Evolutionary conservation across 2,888 invertebrate genomes (phyloP), one percentile per base, ranked within the genome.

Genomic region (Aphrophora alni): DNA sequence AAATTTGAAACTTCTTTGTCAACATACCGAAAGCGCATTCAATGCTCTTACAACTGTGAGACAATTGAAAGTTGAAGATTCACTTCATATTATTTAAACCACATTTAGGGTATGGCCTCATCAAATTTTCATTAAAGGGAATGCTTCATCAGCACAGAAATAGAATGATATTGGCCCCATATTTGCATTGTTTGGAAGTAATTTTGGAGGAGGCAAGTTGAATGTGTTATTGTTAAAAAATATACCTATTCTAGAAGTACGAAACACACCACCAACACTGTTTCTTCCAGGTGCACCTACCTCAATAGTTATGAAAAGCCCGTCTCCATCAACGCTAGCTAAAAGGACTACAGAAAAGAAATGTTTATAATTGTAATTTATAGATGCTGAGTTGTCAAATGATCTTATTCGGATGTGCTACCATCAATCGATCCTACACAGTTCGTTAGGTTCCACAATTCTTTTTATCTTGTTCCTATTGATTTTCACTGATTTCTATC

Each of bases 211-310:
- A 44, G 69, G 21, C 17, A 69, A 69, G 69, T 69, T 69, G 69
- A 21, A 69, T 14, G 69, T 69, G 26, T 69, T 69, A 69, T 69
- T 69, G 69, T 69, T 21, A 7, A 69, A 69, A 69, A 21, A 69
- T 2, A 10, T 7, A 14, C 26, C 14, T 69, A 3, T 14, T 69
- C 17, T 69, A 17, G 69, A 69, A 69, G 69, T 69, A 21, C 24
- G 79, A 77, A 86, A 87, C 69, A 87, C 84, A 25, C 85, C 85
- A n/a, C 86, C 86, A 85, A 87, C 85, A 84, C 84, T 86, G 75
- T 86, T 86, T 83, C 86, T 80, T 33, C 85, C 86, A 79, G 85
- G 83, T 81, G 80, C 85, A 51, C 86, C 86, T 38, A 83, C 80
- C 85, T 87, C 86, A 38, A 86, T 84, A 71, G 83, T 83, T 12